Evolutionary conservation across 1,140 invertebrate species (phyloP).

Genomic region (Lepidurus couesii): DNA sequence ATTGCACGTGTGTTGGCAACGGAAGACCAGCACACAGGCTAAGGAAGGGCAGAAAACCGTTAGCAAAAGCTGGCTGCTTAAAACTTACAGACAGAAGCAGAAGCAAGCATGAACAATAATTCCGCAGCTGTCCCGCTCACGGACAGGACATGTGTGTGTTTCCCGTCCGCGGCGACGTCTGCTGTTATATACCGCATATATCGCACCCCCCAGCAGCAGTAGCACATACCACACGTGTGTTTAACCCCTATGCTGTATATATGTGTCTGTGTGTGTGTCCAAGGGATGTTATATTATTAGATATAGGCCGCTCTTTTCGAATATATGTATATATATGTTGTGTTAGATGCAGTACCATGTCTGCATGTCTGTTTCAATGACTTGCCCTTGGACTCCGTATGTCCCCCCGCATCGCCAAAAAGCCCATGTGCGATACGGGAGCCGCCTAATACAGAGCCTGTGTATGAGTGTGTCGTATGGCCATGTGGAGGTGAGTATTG

Average conservation of each 20-base stretch:
- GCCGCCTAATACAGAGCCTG: background rate
- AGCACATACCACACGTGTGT: slow-evolving; percentile 14
- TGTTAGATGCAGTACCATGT: too few species aligned
- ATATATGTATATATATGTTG: too few species aligned
- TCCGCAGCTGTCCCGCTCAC: slow-evolving; percentile 20
- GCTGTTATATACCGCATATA: background rate
- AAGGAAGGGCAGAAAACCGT: background rate
- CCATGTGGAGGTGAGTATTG: slow-evolving; percentile 3
- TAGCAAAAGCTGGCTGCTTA: background rate
- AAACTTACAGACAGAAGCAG: slow-evolving; percentile 4
- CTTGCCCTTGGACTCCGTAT: background rate
- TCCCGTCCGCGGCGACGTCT: background rate
- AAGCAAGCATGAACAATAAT: slow-evolving; percentile 19
- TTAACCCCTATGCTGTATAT: background rate
- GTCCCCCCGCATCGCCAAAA: background rate
- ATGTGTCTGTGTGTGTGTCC: background rate
- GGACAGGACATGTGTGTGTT: slow-evolving; percentile 21
- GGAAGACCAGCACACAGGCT: background rate
- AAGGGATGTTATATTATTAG: slow-evolving; percentile 16
- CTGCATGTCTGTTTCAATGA: background rate
- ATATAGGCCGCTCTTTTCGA: background rate
- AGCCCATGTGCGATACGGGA: background rate
- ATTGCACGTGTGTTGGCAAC: background rate
- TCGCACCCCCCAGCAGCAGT: background rate
- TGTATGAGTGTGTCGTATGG: slow-evolving; percentile 4